Percentiles rank a stretch among this genome's conserved stretches.
These are phyloP conservation scores for Mastomys coucha DNA, from an alignment of 2,113 vertebrate genomes.

Conservation along the genomic window DNA sequence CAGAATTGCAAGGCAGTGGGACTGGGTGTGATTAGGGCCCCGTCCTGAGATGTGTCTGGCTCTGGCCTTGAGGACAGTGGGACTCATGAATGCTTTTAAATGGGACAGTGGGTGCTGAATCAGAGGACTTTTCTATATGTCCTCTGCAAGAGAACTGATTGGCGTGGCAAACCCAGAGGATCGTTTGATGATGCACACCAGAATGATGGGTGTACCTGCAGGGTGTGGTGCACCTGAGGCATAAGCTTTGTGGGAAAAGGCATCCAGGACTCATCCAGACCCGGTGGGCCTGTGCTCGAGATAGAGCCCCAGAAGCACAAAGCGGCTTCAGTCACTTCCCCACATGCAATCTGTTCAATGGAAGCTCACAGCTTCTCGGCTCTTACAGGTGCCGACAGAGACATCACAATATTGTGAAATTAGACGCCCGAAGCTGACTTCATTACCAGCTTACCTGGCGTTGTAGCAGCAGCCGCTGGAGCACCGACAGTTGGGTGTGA, in stretches of 20 bases:
- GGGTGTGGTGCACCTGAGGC: rapidly evolving
- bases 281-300: neutral
- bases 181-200: neutral
- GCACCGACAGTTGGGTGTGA: slow-evolving; percentile 85
- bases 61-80: neutral
- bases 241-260: neutral
- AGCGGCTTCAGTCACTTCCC: slow-evolving; percentile 74
- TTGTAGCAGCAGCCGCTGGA: slow-evolving; percentile 84
- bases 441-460: slow-evolving; percentile 88
- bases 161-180: neutral
- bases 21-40: neutral
- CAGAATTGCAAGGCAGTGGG: too few species aligned
- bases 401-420: slow-evolving; percentile 91
- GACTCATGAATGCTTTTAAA: neutral
- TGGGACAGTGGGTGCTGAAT: neutral
- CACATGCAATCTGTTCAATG: slow-evolving; percentile 82
- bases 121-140: neutral
- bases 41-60: neutral
- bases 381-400: slow-evolving; percentile 85
- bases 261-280: neutral
- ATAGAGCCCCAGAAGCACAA: slow-evolving; percentile 20
- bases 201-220: rapidly evolving
- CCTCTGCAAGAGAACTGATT: neutral
- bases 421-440: slow-evolving; percentile 83
- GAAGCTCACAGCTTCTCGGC: slow-evolving; percentile 83